phyloP scores from a whole-genome alignment of 2,113 vertebrate species.

The Prochilodus magdalenae region DNA sequence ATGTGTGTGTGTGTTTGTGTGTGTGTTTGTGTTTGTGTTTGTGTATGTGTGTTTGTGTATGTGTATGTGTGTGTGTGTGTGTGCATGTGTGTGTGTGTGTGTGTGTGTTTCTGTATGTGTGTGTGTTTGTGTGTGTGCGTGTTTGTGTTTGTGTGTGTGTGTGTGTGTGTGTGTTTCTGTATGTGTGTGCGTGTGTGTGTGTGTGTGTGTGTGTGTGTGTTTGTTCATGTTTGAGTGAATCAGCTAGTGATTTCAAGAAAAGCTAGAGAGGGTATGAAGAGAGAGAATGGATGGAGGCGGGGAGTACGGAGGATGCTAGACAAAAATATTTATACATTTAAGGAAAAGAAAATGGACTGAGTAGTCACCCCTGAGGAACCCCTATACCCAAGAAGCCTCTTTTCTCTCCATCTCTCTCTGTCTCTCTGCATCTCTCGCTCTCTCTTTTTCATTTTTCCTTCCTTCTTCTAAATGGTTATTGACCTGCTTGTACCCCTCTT shows the following conservation, averaged over 20 bases:
- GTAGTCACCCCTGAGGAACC: background rate
- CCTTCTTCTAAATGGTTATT: background rate
- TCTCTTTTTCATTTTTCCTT: background rate
- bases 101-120: conserved; percentile 55
- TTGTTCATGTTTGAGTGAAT: background rate
- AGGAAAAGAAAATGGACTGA: background rate
- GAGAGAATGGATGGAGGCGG: too few species aligned
- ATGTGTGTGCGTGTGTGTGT: background rate
- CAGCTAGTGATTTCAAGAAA: conserved; percentile 18
- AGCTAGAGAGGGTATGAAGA: background rate
- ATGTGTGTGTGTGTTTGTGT: background rate
- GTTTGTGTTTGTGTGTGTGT: conserved; percentile 51
- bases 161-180: conserved; percentile 38
- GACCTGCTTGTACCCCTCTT: background rate
- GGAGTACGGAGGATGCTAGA: background rate
- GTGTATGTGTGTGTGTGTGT: conserved; percentile 46
- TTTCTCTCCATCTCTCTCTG: background rate
- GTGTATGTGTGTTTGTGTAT: conserved; percentile 13
- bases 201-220: conserved; percentile 44
- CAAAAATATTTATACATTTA: background rate
- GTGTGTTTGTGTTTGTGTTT: conserved; percentile 37
- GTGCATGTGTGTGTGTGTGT: conserved; percentile 40
- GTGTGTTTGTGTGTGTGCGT: conserved; percentile 54
- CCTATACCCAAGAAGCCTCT: background rate
- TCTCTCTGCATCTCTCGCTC: background rate